Conservation (phyloP, 2,888 invertebrate species). For the Cephus spinipes region DNA sequence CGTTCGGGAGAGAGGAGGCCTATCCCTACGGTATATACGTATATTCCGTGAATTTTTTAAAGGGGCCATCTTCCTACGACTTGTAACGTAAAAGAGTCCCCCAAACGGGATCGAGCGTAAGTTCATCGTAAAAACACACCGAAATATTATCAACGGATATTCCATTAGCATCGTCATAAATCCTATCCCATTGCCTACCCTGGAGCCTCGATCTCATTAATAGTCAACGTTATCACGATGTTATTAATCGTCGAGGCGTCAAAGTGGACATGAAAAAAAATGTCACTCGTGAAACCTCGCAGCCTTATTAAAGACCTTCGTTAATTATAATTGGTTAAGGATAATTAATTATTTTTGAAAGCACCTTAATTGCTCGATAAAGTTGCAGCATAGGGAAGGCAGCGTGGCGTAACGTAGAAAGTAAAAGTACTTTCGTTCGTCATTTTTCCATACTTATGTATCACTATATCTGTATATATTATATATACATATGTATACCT, state of each 20-base stretch:
- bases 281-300: background rate
- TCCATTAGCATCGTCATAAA: background rate
- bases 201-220: background rate
- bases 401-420: slow-evolving; percentile 37
- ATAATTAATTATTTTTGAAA: background rate
- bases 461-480: slow-evolving; percentile 17
- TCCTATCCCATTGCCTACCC: background rate
- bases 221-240: background rate
- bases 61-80: background rate
- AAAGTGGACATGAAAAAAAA: background rate
- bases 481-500: background rate
- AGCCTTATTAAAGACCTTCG: background rate
- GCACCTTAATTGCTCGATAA: background rate
- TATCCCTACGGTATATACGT: background rate
- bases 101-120: background rate
- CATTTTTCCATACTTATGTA: slow-evolving; percentile 32
- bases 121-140: background rate
- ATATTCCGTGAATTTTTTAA: background rate
- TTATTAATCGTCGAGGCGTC: background rate
- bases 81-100: background rate
- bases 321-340: background rate
- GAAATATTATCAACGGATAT: background rate
- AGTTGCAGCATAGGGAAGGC: background rate
- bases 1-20: too few species aligned
- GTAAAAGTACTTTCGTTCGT: slow-evolving; percentile 42